A percentile compares a stretch with the other conserved stretches of the same genome.
Evolutionary conservation across 2,113 vertebrate genomes (phyloP).

Genomic region (Verasper variegatus): DNA sequence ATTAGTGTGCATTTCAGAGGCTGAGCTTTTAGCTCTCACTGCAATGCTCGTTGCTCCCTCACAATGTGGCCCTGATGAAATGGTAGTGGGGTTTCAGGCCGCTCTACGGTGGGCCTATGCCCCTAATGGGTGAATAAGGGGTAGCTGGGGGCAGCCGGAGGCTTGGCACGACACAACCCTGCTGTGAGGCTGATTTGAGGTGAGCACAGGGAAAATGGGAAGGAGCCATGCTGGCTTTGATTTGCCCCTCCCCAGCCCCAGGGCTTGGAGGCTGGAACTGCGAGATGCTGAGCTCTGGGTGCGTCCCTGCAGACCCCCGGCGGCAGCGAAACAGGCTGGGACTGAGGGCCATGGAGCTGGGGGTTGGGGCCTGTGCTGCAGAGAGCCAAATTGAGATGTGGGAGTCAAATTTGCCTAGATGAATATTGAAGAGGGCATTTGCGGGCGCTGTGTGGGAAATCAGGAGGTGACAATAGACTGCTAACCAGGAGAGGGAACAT

Average conservation of each 20-base stretch:
- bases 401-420: constrained; percentile 74
- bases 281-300: constrained; percentile 62
- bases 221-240: constrained; percentile 78
- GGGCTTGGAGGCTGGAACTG: constrained; percentile 61
- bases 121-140: constrained; percentile 74
- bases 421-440: constrained; percentile 74
- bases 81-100: constrained; percentile 73
- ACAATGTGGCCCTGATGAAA: constrained; percentile 85
- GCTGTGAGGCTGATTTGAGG: constrained; percentile 83
- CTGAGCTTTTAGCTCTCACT: constrained; percentile 64
- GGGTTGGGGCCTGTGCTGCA: constrained; percentile 43
- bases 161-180: constrained; percentile 72
- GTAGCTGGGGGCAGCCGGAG: constrained; percentile 63
- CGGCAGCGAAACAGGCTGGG: constrained; percentile 60
- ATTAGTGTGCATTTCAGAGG: constrained; percentile 70
- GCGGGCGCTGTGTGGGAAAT: constrained; percentile 67
- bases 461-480: constrained; percentile 63
- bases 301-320: constrained; percentile 75
- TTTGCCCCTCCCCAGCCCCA: constrained; percentile 70
- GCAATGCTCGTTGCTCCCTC: constrained; percentile 73
- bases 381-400: constrained; percentile 78
- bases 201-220: constrained; percentile 67
- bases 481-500: constrained; percentile 66
- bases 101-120: constrained; percentile 71
- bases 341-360: constrained; percentile 32